Percentiles rank a stretch among this genome's conserved stretches.
phyloP scores from a whole-genome alignment of 1,140 invertebrate species.

The Luehdorfia chinensis region DNA sequence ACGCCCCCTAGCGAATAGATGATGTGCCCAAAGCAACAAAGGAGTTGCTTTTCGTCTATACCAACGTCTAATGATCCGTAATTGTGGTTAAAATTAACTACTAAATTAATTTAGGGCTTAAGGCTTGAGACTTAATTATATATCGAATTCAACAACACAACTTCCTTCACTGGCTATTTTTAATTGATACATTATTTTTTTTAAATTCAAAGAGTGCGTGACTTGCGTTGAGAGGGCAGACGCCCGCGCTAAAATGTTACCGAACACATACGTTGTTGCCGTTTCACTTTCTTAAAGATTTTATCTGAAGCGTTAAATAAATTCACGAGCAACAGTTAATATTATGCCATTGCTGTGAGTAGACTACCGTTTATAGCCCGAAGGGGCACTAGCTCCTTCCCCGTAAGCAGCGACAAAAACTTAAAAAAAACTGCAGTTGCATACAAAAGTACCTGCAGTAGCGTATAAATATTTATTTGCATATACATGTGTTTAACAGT shows the following conservation, averaged over 20 bases:
- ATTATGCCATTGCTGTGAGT: not conserved
- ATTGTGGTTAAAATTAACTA: too few species aligned
- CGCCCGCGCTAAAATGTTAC: too few species aligned
- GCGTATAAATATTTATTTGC: conserved; percentile 61
- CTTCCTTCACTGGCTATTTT: too few species aligned
- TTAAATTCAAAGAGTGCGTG: too few species aligned
- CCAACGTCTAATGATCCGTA: too few species aligned
- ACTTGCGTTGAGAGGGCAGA: too few species aligned
- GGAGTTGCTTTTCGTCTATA: not conserved
- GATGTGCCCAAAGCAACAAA: not conserved
- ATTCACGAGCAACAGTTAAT: conserved; percentile 17
- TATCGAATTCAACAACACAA: too few species aligned
- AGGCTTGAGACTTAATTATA: too few species aligned
- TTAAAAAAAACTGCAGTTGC: conserved; percentile 34
- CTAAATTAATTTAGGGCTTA: too few species aligned
- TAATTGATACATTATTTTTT: too few species aligned
- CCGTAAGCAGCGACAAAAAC: conserved; percentile 29
- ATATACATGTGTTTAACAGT: conserved; percentile 56
- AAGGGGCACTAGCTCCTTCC: conserved; percentile 13
- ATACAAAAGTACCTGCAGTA: conserved; percentile 48
- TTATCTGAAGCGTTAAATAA: conserved; percentile 31
- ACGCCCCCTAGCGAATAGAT: conserved; percentile 19
- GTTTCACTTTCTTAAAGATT: conserved; percentile 19
- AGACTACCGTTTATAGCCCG: not conserved
- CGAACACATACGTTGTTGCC: too few species aligned